phyloP scores from a whole-genome alignment of 2,888 invertebrate species.

The Torymus texanus region DNA sequence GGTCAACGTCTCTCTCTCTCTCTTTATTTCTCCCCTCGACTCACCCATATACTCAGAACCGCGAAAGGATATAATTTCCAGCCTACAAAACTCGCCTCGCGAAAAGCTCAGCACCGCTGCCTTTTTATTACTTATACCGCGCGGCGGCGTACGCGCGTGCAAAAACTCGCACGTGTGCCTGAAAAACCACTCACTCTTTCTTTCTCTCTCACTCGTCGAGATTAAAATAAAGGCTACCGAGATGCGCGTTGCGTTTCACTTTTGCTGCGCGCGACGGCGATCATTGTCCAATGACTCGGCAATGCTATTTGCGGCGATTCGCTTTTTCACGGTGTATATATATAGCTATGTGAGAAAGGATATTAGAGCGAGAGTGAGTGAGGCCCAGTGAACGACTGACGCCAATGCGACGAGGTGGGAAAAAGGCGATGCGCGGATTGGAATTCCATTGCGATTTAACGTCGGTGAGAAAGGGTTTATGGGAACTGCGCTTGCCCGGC shows the following conservation, averaged over 20 bases:
- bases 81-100: slow-evolving; percentile 26
- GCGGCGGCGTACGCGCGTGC: too few relatives aligned
- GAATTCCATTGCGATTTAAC: slow-evolving; percentile 41
- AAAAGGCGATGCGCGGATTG: slow-evolving; percentile 2
- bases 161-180: slow-evolving; percentile 20
- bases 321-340: neutral
- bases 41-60: slow-evolving; percentile 2
- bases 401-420: neutral
- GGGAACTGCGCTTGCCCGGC: neutral
- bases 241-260: neutral
- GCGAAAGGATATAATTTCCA: slow-evolving; percentile 46
- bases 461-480: slow-evolving; percentile 15
- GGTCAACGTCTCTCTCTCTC: too few relatives aligned
- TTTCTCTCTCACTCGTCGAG: neutral
- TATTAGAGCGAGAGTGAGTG: neutral
- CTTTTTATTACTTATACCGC: slow-evolving; percentile 40
- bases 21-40: too few relatives aligned
- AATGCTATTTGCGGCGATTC: slow-evolving; percentile 16
- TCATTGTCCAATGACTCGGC: slow-evolving; percentile 29
- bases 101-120: slow-evolving; percentile 15
- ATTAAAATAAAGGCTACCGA: slow-evolving; percentile 9
- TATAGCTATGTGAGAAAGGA: neutral
- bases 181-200: neutral
- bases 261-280: slow-evolving; percentile 1
- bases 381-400: slow-evolving; percentile 43